These are phyloP conservation scores for Psilopsiagon aurifrons DNA, from an alignment of 2,113 vertebrate species.

Conservation along the genomic window DNA sequence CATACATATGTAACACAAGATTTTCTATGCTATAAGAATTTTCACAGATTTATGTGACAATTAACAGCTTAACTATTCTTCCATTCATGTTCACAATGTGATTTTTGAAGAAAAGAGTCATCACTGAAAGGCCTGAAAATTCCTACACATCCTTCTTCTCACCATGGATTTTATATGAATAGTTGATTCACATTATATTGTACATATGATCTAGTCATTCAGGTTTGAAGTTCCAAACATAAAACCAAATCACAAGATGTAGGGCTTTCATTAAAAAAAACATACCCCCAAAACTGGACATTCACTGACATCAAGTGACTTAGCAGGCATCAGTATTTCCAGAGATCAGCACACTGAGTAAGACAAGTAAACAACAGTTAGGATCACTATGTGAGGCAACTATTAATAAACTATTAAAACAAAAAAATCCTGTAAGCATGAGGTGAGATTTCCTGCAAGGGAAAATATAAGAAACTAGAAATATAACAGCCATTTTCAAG, in stretches of 20 bases:
- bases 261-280: background rate
- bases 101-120: background rate
- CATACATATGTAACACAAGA: background rate
- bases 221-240: fast-evolving
- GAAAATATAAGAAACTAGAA: background rate
- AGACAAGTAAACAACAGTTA: background rate
- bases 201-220: background rate
- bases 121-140: background rate
- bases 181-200: background rate
- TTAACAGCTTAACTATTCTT: background rate
- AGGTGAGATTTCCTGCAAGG: background rate
- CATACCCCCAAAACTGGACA: background rate
- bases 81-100: background rate
- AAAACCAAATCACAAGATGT: background rate
- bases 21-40: background rate
- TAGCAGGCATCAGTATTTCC: background rate
- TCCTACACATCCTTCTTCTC: too few species aligned
- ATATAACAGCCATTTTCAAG: too few species aligned
- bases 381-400: background rate
- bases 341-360: background rate
- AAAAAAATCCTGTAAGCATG: background rate
- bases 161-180: background rate
- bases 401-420: background rate
- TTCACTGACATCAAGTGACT: background rate
- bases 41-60: background rate